Base-by-base conservation (phyloP, 53 echinoderm and acorn worm species). In the Mesocentrotus franciscanus region DNA sequence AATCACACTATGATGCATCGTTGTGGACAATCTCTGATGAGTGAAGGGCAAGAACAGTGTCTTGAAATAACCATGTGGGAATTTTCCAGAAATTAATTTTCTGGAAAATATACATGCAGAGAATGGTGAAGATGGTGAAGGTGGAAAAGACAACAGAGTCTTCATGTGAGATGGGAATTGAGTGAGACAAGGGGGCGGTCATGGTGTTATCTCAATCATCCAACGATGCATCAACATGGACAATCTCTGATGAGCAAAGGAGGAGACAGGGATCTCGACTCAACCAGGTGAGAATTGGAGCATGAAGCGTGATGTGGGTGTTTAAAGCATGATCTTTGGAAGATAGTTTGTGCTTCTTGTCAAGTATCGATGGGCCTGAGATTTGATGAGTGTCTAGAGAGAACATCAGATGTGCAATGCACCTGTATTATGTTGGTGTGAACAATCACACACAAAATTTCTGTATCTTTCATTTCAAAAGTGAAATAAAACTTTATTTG, bases 241-340 rank as follows among this genome's bases (percentile, higher is more conserved):
- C 81, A 36, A 36, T 36, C 81, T 81, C 22, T 4, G 8, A 81
- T 42, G 42, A 39, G 81, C 20, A 17, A 20, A 42, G 81, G 81
- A 81, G 81, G 39, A 36, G 22, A 42, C 9, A 42, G 81, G 81
- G 8, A 78, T 24, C 71, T 70, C 22, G 1, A 20, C 29, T 9
- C 33, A 85, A 56, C 85, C 58, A 15, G 26, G 87, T n/a, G 87
- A 87, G 87, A 87, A 87, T n/a, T n/a, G 15, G 87, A 87, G 58
- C 87, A 58, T 87, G 87, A 11, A 27, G 27, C 58, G 29, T 27
- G 87, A 58, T n/a, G 87, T 87, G 58, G 87, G 58, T 87, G 87
- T 87, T 58, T n/a, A 87, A 27, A 87, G 56, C 14, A 27, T 87
- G 42, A 84, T 39, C 84, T 36, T 49, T 8, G 33, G 1, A 29